Evolutionary conservation across 2,113 vertebrate genomes (phyloP), one percentile per base, ranked within the genome.

Genomic region (Tachysurus vachellii): DNA sequence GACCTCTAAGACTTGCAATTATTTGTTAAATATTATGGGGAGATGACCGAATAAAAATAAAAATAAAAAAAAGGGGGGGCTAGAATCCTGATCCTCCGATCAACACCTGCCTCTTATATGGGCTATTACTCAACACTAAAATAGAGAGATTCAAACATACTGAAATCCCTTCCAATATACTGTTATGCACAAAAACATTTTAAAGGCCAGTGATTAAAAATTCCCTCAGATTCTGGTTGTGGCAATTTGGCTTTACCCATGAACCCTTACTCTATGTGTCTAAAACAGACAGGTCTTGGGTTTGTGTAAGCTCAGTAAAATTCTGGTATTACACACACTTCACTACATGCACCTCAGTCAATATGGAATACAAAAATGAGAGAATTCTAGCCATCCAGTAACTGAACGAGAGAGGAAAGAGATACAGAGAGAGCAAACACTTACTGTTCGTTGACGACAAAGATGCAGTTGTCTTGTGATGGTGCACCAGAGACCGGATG

Each of bases 371-470:
- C 76, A 85, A 1, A n/a, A 76, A 53, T 16, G 23, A 76, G 44
- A 77, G 26, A 54, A 54, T 28, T 28, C 50, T 8, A 54, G 26
- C 5, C 50, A 54, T 26, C 2, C 26, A 8, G 16, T 16, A 19
- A 10, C 14, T 53, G 5, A 53, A 6, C 14, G 47, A 28, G 14
- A 26, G n/a, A 56, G 13, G 8, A 31, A 12, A 73, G 11, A n/a
- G 5, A 36, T 89, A 44, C 80, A 82, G 23, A 86, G 62, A 90
- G 87, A 94, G 88, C 92, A 94, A 91, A 88, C 80, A 97, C 98
- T 99, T 96, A 99, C 98, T 99, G 97, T 93, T 99, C 98, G 92
- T 96, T 99, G 92, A 99, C 93, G 54, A 99, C 97, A 94, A 99
- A 99, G 95, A 99, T 99, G 90, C 98, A 99, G 91, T 99, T 99